Conservation (phyloP, 2,888 invertebrate species). For the Synergus japonicus region DNA sequence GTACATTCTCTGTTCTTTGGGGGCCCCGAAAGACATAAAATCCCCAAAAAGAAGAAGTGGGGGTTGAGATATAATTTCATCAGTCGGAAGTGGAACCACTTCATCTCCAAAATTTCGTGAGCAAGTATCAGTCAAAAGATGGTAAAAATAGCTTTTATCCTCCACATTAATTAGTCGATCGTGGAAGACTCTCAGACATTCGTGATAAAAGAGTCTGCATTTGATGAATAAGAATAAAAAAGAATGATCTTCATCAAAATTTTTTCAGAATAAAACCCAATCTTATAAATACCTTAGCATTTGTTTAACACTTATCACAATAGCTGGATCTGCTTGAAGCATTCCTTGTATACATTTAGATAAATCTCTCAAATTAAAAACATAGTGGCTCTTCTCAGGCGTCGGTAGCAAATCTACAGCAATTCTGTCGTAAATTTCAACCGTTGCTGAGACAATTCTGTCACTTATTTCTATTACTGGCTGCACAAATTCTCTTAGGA, state of each 20-base stretch:
- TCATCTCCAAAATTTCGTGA: conserved; percentile 81
- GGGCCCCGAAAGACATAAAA: conserved; percentile 87
- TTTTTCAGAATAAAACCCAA: background rate
- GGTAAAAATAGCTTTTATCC: conserved; percentile 90
- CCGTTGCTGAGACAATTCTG: conserved; percentile 88
- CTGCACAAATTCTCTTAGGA: conserved; percentile 87
- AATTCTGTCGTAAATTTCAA: conserved; percentile 90
- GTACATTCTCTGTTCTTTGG: conserved; percentile 86
- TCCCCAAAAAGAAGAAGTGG: conserved; percentile 91
- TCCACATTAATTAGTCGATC: conserved; percentile 90
- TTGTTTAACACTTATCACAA: conserved; percentile 83
- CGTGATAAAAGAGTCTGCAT: conserved; percentile 91
- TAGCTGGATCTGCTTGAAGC: conserved; percentile 87
- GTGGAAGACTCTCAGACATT: conserved; percentile 94
- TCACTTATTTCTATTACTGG: conserved; percentile 84
- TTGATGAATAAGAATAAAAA: background rate
- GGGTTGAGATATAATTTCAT: conserved; percentile 80
- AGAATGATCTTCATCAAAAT: background rate
- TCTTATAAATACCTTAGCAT: conserved; percentile 81
- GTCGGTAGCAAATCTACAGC: conserved; percentile 91
- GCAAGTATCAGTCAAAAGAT: conserved; percentile 84
- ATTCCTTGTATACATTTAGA: conserved; percentile 95
- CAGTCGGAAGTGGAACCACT: conserved; percentile 80
- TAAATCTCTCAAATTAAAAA: conserved; percentile 93
- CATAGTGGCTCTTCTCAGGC: conserved; percentile 94